Base-by-base conservation (phyloP, 2,113 vertebrate genomes). In the Xyliphius kryptos region DNA sequence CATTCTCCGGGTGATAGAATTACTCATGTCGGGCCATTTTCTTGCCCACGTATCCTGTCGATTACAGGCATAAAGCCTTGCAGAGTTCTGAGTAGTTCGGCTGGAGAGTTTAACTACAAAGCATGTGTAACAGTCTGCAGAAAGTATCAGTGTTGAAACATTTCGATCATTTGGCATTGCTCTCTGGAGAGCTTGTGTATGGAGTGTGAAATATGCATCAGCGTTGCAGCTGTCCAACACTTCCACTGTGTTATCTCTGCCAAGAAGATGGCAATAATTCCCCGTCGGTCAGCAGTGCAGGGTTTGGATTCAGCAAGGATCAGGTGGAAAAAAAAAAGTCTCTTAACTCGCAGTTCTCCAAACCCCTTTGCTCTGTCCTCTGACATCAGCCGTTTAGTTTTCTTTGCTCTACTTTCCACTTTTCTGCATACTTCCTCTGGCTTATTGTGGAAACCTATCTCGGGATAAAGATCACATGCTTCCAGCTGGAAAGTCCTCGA, bases 391-490 rank as follows among this genome's bases (percentile, higher is more conserved):
- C 77, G 76, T 85, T 77, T 80, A 61, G 61, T 66, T 69, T 52
- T 17, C 63, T 32, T 49, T 83, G 76, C 76, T 82, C 69, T 75
- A 72, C 73, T 77, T 77, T 80, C 68, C 67, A 66, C 66, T 71
- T 64, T 26, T 38, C 67, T 76, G 71, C 70, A 51, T 72, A 79
- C 72, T 78, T 14, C 51, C 36, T 79, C 78, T 79, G 79, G 77
- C 75, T 83, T 81, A 80, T 76, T 82, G 78, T 76, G 73, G 78
- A 81, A 71, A 72, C 79, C 64, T 74, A 82, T 84, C 84, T 79
- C 74, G 72, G 74, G 74, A 78, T 72, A 74, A 49, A 81, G 81
- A 82, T 86, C 79, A 71, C 79, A 81, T 85, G 77, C 81, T 84
- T 85, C 79, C 78, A 75, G 75, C 75, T 76, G 77, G 77, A 83